Evolutionary conservation across 2,797 vertebrate genomes (phyloP), one percentile per base, ranked within the genome.

Genomic region (Parauchenoglanis ngamensis): DNA sequence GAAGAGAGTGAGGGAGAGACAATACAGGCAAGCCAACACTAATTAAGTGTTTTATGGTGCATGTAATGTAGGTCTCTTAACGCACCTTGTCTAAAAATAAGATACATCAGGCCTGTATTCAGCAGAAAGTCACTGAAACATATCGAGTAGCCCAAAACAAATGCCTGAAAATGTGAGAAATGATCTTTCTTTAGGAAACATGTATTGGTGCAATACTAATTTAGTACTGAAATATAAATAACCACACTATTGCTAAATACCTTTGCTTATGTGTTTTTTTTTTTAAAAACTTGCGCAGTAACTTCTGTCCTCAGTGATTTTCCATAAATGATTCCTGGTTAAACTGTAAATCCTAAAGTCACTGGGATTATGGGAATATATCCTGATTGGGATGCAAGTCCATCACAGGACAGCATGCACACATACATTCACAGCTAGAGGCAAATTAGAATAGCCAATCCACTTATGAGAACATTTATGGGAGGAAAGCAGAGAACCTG

Each of bases 21-120:
- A 92, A 90, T 87, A 92, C 89, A 89, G 87, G 89, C 91, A 91
- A 92, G 92, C 90, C 86, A 92, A 88, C 87, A 83, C 90, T 94
- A 94, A 96, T 96, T 96, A 95, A 88, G 89, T 91, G 92, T 93
- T 96, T 95, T 96, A 95, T 95, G 94, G 93, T 91, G 93, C 94
- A 93, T 94, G 94, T 95, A 92, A 96, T 95, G 93, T 94, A 93
- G 94, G 93, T 94, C 92, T 91, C 91, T 84, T 90, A 65, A 89
- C 68, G 85, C 93, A 94, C 92, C 92, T 93, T 92, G 90, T 93
- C 91, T 93, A 90, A 93, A 94, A 95, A 92, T 91, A 92, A 90
- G 93, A 93, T 88, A 91, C 75, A 68, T 89, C 81, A 85, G 28
- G 44, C 63, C 15, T 77, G 87, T 70, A 73, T 88, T 88, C 49